A percentile compares a stretch with the other conserved stretches of the same genome.
Conservation (phyloP, 1,140 invertebrate genomes). For the Platyura marginata region DNA sequence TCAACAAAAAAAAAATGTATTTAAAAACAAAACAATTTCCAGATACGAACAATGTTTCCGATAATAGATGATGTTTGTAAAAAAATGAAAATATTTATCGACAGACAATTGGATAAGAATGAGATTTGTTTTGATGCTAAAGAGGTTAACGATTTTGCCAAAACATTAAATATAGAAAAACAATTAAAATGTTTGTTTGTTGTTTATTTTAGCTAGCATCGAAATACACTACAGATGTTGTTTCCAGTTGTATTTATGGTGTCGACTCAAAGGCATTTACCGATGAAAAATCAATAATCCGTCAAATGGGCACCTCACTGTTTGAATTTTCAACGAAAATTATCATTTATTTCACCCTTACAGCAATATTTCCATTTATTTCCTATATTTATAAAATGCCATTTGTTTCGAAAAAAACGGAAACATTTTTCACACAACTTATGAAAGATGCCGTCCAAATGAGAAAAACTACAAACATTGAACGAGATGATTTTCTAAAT, state of each 20-base stretch:
- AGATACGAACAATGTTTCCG: constrained; percentile 1
- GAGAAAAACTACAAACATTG: constrained; percentile 9
- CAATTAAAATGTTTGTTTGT: no score
- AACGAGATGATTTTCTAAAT: constrained; percentile 22
- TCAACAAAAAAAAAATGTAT: no score
- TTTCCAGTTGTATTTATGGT: constrained; percentile 28
- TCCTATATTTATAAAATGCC: constrained; percentile 9
- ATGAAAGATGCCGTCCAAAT: constrained; percentile 13
- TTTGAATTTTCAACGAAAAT: constrained; percentile 12
- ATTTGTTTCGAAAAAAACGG: constrained; percentile 12
- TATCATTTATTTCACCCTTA: constrained; percentile 10
- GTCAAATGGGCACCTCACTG: constrained; percentile 10
- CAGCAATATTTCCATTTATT: constrained; percentile 11
- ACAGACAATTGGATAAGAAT: no score
- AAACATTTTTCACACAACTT: constrained; percentile 17
- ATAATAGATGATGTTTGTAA: background rate
- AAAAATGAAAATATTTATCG: background rate
- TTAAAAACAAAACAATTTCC: no score
- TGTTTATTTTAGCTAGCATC: constrained; percentile 16
- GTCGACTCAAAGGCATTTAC: constrained; percentile 20
- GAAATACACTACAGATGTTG: constrained; percentile 28
- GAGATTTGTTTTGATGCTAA: constrained; percentile 3
- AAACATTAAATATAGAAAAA: no score
- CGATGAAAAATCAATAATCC: constrained; percentile 10
- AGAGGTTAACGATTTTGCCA: background rate